Evolutionary conservation across 2,888 invertebrate species (phyloP).

Genomic region (Nomada fabriciana): DNA sequence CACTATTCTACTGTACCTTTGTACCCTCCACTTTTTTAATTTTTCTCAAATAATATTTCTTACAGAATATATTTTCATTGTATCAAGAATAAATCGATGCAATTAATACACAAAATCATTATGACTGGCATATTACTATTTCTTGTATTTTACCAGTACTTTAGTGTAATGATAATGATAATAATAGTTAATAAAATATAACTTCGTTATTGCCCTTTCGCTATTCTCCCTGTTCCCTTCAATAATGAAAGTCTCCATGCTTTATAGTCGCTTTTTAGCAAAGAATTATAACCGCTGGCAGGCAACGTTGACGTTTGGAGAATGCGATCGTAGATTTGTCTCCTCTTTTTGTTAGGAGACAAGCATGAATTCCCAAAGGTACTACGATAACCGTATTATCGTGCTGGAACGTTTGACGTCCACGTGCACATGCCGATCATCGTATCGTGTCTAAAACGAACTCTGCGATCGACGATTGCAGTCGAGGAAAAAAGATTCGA

Average conservation of each 20-base stretch:
- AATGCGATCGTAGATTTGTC: slow-evolving; percentile 43
- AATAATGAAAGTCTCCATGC: not conserved
- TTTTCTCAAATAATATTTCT: too few relatives aligned
- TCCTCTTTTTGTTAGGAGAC: slow-evolving; percentile 52
- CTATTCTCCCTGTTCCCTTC: too few relatives aligned
- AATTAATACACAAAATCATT: too few relatives aligned
- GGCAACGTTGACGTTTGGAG: slow-evolving; percentile 25
- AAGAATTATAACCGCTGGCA: slow-evolving; percentile 27
- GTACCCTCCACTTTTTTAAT: too few relatives aligned
- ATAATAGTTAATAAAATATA: too few relatives aligned
- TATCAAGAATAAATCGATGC: too few relatives aligned
- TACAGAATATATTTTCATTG: too few relatives aligned
- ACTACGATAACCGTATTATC: slow-evolving; percentile 56
- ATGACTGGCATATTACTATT: too few relatives aligned
- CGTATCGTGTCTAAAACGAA: slow-evolving; percentile 51
- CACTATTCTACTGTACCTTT: too few relatives aligned
- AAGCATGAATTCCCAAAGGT: slow-evolving; percentile 59
- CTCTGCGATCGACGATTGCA: slow-evolving; percentile 41
- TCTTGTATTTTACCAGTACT: too few relatives aligned
- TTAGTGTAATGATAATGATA: too few relatives aligned
- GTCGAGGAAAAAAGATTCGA: slow-evolving; percentile 15
- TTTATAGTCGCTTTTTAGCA: not conserved
- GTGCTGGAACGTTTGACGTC: slow-evolving; percentile 55
- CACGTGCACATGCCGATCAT: slow-evolving; percentile 59
- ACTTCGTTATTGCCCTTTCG: not conserved